These are phyloP conservation scores for Epicampocera succincta DNA, from an alignment of 2,888 invertebrate species.

Conservation along the genomic window DNA sequence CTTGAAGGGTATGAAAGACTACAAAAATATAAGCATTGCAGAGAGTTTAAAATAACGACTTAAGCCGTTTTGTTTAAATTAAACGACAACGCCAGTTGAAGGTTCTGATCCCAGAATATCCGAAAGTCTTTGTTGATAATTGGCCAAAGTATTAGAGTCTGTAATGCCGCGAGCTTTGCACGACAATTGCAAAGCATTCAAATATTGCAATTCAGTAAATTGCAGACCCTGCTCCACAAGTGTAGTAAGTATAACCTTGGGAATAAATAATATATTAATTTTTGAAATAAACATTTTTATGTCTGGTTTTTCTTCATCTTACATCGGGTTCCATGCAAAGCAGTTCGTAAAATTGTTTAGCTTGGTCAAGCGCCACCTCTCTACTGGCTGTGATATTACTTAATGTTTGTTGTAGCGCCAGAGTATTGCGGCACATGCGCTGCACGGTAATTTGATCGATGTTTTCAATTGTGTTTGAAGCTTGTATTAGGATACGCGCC, in stretches of 20 bases:
- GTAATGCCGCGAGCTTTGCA: constrained; percentile 84
- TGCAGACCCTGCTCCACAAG: constrained; percentile 93
- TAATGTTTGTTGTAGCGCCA: constrained; percentile 92
- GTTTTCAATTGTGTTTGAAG: constrained; percentile 89
- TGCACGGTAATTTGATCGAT: constrained; percentile 92
- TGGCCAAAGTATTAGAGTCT: constrained; percentile 84
- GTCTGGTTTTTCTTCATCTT: constrained; percentile 72
- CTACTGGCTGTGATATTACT: constrained; percentile 91
- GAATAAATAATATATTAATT: constrained; percentile 71
- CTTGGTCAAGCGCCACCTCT: constrained; percentile 93
- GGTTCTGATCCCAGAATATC: constrained; percentile 88
- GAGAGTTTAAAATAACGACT: constrained; percentile 4
- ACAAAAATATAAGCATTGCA: constrained; percentile 23
- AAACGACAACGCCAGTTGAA: constrained; percentile 91
- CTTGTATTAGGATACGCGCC: constrained; percentile 90
- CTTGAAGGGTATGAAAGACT: constrained; percentile 33
- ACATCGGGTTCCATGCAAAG: constrained; percentile 92
- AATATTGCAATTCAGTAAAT: constrained; percentile 93
- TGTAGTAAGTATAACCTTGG: constrained; percentile 90
- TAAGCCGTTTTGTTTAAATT: constrained; percentile 70
- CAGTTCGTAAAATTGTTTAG: constrained; percentile 93
- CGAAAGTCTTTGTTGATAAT: constrained; percentile 89
- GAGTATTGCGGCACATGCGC: constrained; percentile 92
- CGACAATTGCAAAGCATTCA: constrained; percentile 91
- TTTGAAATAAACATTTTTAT: too few species aligned